Conservation (phyloP, 2,113 vertebrate species). For the Sceloporus undulatus region DNA sequence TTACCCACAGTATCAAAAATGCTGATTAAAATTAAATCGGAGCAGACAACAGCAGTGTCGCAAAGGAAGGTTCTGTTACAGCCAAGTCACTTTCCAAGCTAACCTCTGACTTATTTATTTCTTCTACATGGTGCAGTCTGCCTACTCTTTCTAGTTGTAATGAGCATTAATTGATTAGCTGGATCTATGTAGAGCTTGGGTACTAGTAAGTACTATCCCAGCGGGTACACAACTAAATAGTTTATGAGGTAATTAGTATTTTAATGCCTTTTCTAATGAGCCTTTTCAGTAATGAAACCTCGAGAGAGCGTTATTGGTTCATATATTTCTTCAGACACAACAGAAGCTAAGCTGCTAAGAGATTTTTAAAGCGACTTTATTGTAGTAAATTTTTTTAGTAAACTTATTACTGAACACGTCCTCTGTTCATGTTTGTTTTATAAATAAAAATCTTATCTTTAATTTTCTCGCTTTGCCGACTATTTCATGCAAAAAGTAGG, state of each 20-base stretch:
- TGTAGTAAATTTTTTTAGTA: constrained; percentile 59
- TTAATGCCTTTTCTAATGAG: constrained; percentile 88
- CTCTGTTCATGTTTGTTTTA: constrained; percentile 48
- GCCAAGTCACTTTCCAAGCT: constrained; percentile 70
- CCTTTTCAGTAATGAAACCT: constrained; percentile 87
- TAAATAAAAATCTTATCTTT: constrained; percentile 34
- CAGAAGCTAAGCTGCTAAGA: constrained; percentile 71
- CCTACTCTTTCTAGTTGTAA: constrained; percentile 84
- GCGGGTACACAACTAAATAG: constrained; percentile 91
- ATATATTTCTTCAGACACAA: constrained; percentile 78
- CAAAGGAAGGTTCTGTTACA: constrained; percentile 62
- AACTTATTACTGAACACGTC: constrained; percentile 68
- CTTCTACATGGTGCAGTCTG: constrained; percentile 72
- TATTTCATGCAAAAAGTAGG: constrained; percentile 51
- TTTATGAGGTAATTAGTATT: constrained; percentile 96
- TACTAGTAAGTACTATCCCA: constrained; percentile 89
- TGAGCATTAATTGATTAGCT: constrained; percentile 98
- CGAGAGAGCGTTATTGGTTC: constrained; percentile 80
- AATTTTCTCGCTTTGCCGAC: constrained; percentile 31
- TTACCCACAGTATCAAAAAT: constrained; percentile 57
- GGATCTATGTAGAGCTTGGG: constrained; percentile 87
- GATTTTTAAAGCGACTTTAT: constrained; percentile 66
- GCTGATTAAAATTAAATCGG: constrained; percentile 72
- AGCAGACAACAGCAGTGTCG: constrained; percentile 72
- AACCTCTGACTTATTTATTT: constrained; percentile 77